Percentiles rank a stretch among this genome's conserved stretches.
These are phyloP conservation scores for Galemys pyrenaicus DNA, from an alignment of 2,113 vertebrate genomes.

Conservation along the genomic window DNA sequence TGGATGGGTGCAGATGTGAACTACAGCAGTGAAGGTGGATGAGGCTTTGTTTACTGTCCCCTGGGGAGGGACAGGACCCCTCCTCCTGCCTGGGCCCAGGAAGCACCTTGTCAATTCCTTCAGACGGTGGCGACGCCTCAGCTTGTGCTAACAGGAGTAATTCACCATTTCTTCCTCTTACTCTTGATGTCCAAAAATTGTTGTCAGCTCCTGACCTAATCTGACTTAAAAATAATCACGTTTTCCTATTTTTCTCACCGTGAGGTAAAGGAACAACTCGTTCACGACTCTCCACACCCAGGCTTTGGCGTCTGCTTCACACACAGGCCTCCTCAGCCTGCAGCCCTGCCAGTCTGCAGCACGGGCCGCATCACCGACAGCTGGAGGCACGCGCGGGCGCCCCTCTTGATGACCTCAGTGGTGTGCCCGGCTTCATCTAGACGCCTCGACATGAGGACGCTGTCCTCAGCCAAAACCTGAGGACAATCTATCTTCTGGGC, in stretches of 20 bases:
- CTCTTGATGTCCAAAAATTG: slow-evolving; percentile 6
- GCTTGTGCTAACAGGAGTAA: not conserved
- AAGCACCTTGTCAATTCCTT: not conserved
- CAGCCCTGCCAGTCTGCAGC: no score
- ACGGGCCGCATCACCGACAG: no score
- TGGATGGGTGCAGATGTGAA: no score
- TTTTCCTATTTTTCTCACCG: slow-evolving; percentile 5
- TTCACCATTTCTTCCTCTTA: slow-evolving; percentile 30
- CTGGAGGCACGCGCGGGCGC: no score
- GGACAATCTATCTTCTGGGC: no score
- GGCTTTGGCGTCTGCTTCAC: not conserved
- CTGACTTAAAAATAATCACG: not conserved
- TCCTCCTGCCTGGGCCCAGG: not conserved
- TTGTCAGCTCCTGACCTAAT: slow-evolving; percentile 40
- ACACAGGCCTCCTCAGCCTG: not conserved
- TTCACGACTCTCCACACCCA: not conserved
- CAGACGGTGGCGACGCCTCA: not conserved
- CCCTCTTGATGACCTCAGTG: no score
- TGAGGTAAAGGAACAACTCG: not conserved
- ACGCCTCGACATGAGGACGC: no score
- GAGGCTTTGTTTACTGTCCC: not conserved
- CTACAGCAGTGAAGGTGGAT: no score
- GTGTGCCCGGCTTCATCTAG: no score
- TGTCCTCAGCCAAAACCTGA: no score
- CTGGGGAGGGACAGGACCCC: no score